Evolutionary conservation across 2,797 vertebrate species (phyloP).

Genomic region (Macropus fuliginosus): DNA sequence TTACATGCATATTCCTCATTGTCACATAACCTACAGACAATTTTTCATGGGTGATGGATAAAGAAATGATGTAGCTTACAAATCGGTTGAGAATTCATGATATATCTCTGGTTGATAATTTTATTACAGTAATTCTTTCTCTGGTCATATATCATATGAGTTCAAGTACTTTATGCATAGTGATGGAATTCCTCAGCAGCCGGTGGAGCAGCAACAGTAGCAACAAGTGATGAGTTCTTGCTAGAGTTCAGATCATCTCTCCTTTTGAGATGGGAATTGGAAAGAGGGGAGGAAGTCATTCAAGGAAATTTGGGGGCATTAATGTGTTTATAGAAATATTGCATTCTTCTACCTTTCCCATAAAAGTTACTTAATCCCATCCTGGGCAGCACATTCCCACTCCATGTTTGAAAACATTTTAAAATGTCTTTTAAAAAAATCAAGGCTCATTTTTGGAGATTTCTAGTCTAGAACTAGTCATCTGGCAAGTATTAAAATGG

Average conservation of each 20-base stretch:
- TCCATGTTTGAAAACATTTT: neutral
- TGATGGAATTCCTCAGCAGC: neutral
- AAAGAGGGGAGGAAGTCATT: neutral
- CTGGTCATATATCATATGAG: neutral
- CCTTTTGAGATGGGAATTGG: neutral
- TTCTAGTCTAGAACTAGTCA: too few relatives aligned
- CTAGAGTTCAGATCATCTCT: constrained; percentile 1
- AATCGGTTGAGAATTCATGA: neutral
- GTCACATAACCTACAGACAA: neutral
- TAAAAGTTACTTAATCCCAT: neutral
- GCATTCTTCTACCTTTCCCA: neutral
- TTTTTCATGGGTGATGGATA: neutral
- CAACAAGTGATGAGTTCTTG: neutral
- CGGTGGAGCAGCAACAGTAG: neutral
- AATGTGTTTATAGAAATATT: neutral
- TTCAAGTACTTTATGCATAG: neutral
- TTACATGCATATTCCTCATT: neutral
- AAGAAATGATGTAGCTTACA: neutral
- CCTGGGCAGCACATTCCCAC: neutral
- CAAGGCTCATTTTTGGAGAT: too few relatives aligned
- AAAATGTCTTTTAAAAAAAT: neutral
- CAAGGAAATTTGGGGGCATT: neutral
- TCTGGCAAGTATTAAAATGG: neutral
- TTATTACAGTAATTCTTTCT: neutral
- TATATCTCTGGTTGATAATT: neutral